These are phyloP conservation scores for Hippoglossus hippoglossus DNA, from an alignment of 2,797 vertebrate species.

Conservation along the genomic window DNA sequence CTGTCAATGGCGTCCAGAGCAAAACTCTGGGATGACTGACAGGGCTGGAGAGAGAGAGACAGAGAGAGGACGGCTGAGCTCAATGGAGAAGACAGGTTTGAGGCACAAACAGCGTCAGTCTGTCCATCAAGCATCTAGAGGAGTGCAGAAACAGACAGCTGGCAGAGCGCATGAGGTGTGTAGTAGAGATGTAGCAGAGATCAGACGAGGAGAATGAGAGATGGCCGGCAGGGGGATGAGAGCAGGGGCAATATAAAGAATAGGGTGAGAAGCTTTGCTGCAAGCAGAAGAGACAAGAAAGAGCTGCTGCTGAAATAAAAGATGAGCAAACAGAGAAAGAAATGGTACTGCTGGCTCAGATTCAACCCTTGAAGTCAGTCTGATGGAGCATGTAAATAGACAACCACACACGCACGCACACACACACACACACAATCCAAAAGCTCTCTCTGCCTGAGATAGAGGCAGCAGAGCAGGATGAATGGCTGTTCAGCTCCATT, in stretches of 20 bases:
- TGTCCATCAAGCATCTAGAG: conserved; percentile 44
- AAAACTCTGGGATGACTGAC: conserved; percentile 84
- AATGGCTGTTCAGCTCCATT: conserved; percentile 78
- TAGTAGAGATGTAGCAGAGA: conserved; percentile 52
- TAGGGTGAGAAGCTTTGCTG: conserved; percentile 49
- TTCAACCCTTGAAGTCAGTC: conserved; percentile 64
- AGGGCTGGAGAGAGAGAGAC: conserved; percentile 83
- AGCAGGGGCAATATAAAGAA: conserved; percentile 47
- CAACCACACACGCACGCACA: conserved; percentile 22
- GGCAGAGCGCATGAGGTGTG: conserved; percentile 48
- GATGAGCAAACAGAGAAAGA: conserved; percentile 59
- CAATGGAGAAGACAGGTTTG: conserved; percentile 31
- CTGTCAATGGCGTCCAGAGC: conserved; percentile 91
- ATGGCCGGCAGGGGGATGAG: conserved; percentile 34
- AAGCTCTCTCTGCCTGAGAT: conserved; percentile 57
- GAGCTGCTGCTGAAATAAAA: conserved; percentile 63
- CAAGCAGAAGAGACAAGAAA: conserved; percentile 59
- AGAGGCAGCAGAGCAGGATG: conserved; percentile 70
- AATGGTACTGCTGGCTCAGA: conserved; percentile 65
- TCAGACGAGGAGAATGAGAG: conserved; percentile 52
- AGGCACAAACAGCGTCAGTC: conserved; percentile 35
- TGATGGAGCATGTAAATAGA: conserved; percentile 53
- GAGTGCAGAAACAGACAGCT: conserved; percentile 35
- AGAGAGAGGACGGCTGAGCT: not conserved
- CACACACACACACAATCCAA: conserved; percentile 44